Evolutionary conservation across 2,113 vertebrate genomes (phyloP).

Genomic region (Chinchilla lanigera): DNA sequence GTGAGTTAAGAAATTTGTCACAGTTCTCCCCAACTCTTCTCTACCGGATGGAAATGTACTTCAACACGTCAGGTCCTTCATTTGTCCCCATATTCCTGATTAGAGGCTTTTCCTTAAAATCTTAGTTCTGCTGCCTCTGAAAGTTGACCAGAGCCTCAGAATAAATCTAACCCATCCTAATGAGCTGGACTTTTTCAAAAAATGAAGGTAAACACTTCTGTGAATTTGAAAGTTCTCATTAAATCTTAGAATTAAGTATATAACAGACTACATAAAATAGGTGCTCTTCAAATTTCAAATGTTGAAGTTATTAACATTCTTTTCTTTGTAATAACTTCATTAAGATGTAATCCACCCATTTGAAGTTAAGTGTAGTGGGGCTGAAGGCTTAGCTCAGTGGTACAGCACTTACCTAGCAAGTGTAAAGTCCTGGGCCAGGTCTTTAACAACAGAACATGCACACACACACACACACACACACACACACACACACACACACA

Average conservation of each 20-base stretch:
- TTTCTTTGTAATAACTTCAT: not conserved
- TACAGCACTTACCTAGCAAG: not conserved
- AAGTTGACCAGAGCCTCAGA: not conserved
- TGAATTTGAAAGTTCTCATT: not conserved
- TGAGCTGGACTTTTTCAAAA: not conserved
- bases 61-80: not conserved
- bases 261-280: not conserved
- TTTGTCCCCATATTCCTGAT: not conserved
- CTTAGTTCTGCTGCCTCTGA: not conserved
- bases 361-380: not conserved
- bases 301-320: not conserved
- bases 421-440: not conserved
- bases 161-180: not conserved
- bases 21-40: not conserved
- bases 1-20: not conserved
- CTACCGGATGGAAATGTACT: not conserved
- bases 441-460: not conserved
- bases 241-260: not conserved
- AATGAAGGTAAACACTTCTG: not conserved
- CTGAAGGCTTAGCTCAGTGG: not conserved
- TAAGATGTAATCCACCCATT: not conserved
- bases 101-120: not conserved
- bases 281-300: not conserved
- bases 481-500: not conserved
- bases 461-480: not conserved